A percentile compares a stretch with the other conserved stretches of the same genome.
Evolutionary conservation across 2,888 invertebrate species (phyloP).

Genomic region (Ophion ventricosus): DNA sequence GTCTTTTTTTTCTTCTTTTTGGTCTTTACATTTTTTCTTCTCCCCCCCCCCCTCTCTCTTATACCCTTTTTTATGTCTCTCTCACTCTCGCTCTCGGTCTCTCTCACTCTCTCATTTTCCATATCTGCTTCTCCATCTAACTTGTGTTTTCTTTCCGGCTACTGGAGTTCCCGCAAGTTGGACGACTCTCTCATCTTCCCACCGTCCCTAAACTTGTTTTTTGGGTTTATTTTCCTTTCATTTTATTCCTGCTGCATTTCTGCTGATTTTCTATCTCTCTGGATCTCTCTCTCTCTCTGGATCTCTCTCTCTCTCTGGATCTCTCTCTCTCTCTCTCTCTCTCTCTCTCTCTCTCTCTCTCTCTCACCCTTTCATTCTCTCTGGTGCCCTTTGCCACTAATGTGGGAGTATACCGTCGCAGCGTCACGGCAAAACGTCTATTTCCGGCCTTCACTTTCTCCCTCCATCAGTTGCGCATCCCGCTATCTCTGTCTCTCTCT

Average conservation of each 20-base stretch:
- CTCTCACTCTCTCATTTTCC: constrained; percentile 17
- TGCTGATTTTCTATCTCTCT: constrained; percentile 16
- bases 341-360: constrained; percentile 9
- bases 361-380: neutral
- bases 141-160: constrained; percentile 35
- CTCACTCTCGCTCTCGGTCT: constrained; percentile 30
- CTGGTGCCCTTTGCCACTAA: constrained; percentile 51
- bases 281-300: constrained; percentile 11
- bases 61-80: constrained; percentile 10
- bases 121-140: neutral
- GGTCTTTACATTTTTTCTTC: neutral
- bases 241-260: constrained; percentile 40
- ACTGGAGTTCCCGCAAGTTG: constrained; percentile 42
- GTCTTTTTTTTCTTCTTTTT: constrained; percentile 27
- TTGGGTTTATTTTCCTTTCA: neutral
- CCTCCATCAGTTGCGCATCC: constrained; percentile 57
- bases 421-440: constrained; percentile 62
- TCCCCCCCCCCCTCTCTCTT: constrained; percentile 1
- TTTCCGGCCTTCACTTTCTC: constrained; percentile 62
- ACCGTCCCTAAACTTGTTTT: constrained; percentile 28
- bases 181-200: constrained; percentile 49
- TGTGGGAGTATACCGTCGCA: constrained; percentile 57
- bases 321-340: constrained; percentile 12
- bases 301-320: constrained; percentile 2
- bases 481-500: constrained; percentile 16